Base-by-base conservation (phyloP, 92 coral and sea anemone species). In the Paragorgia papillata region DNA sequence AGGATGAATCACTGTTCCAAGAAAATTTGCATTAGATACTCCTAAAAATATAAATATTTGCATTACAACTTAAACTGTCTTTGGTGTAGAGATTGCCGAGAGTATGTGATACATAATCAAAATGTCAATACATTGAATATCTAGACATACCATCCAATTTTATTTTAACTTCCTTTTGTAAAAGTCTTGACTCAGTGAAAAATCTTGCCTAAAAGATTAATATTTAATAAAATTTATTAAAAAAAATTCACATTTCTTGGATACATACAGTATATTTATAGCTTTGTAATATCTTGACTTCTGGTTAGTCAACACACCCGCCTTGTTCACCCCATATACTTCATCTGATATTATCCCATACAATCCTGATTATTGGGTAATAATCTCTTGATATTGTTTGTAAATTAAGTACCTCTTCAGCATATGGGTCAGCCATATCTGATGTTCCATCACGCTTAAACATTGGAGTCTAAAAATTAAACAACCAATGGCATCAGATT, bases 161-260 rank as follows among this genome's bases (percentile, higher is more conserved):
- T 62, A 92, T 88, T 80, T 92, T 92, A 35, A 92, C 90, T 79
- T 92, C 97, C 79, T 94, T 92, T 74, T 92, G 97, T 74, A 92
- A 74, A 25, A 92, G 84, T 59, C 97, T 90, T 66, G 96, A 90
- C 61, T 92, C 97, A 62, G 97, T 92, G 87, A 92, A 92, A 73
- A 90, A 92, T 85, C 87, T 92, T 27, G 97, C 97, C 93, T 89
- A 62, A 1, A 59, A 58, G 22, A 57, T 34, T 22, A 37, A 49
- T 56, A n/a, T n/a, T n/a, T n/a, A n/a, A n/a, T n/a, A n/a, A n/a
- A n/a, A n/a, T n/a, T n/a, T n/a, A n/a, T n/a, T n/a, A n/a, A n/a
- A n/a, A n/a, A n/a, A n/a, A n/a, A n/a, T n/a, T n/a, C n/a, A n/a
- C n/a, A n/a, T n/a, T n/a, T n/a, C n/a, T n/a, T n/a, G n/a, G n/a